phyloP scores from a whole-genome alignment of 2,797 vertebrate species.

The Channallabes apus region DNA sequence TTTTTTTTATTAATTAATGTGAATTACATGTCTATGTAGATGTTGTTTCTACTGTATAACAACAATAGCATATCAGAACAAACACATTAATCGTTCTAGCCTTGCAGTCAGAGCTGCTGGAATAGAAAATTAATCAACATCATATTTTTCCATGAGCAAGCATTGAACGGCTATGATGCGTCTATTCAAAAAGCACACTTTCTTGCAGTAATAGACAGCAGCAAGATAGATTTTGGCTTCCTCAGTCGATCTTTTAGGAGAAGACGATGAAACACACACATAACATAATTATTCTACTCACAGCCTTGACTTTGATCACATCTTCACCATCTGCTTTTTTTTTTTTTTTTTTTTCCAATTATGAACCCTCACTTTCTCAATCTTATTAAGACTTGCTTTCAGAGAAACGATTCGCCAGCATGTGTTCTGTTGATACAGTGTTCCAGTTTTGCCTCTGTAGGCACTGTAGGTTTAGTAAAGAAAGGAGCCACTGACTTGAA shows the following conservation, averaged over 20 bases:
- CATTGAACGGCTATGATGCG: not conserved
- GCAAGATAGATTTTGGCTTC: slow-evolving; percentile 18
- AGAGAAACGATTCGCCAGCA: slow-evolving; percentile 18
- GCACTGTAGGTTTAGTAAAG: too few species aligned
- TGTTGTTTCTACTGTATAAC: not conserved
- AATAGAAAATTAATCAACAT: not conserved
- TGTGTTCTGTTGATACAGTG: not conserved
- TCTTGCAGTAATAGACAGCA: not conserved
- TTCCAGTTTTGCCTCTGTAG: not conserved
- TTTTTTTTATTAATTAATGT: not conserved
- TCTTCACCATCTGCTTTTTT: slow-evolving; percentile 26
- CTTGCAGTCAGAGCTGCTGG: not conserved
- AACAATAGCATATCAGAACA: not conserved
- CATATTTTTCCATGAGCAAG: not conserved
- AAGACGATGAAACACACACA: slow-evolving; percentile 41
- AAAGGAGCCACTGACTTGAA: not conserved
- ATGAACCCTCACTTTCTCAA: slow-evolving; percentile 23
- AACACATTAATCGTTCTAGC: not conserved
- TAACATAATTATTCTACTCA: slow-evolving; percentile 38
- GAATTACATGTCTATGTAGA: not conserved
- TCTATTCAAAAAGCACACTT: not conserved
- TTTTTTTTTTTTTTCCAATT: not conserved
- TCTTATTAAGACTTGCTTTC: slow-evolving; percentile 46
- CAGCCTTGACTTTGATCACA: slow-evolving; percentile 42
- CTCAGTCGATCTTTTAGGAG: slow-evolving; percentile 32